Percentiles rank a stretch among this genome's conserved stretches.
phyloP scores from a whole-genome alignment of 2,888 invertebrate species.

The Sepiola atlantica region DNA sequence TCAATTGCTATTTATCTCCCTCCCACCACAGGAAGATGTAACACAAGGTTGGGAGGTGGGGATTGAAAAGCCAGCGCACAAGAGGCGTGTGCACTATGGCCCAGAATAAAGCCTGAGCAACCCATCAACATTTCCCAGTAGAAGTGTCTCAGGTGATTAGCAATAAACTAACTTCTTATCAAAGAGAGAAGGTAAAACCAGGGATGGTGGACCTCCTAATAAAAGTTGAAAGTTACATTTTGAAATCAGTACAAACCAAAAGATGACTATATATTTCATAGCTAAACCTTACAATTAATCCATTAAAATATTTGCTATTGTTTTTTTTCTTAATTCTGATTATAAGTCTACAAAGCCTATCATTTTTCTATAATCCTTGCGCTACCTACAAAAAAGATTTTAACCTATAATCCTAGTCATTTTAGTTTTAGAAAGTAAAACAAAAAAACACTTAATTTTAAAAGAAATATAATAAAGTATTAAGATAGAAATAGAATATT shows the following conservation, averaged over 20 bases:
- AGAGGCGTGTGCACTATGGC: background rate
- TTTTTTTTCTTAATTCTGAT: background rate
- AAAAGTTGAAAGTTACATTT: background rate
- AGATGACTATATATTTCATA: background rate
- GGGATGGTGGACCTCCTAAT: too few species aligned
- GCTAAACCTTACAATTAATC: background rate
- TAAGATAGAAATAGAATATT: background rate
- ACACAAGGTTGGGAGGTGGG: too few species aligned
- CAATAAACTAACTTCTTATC: too few species aligned
- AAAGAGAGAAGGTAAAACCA: too few species aligned
- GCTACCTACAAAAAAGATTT: background rate
- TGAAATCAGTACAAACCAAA: background rate
- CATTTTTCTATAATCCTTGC: background rate
- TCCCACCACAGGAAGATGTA: too few species aligned
- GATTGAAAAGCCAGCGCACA: too few species aligned
- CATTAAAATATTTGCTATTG: background rate
- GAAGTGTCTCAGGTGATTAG: too few species aligned
- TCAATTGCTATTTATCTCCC: too few species aligned
- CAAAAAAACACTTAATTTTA: background rate
- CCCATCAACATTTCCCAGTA: too few species aligned
- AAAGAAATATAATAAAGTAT: background rate
- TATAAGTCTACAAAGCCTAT: background rate
- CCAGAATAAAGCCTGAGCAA: background rate
- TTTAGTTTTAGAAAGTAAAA: background rate
- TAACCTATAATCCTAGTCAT: background rate